Evolutionary conservation across 2,113 vertebrate species (phyloP).

Genomic region (Rostratula benghalensis): DNA sequence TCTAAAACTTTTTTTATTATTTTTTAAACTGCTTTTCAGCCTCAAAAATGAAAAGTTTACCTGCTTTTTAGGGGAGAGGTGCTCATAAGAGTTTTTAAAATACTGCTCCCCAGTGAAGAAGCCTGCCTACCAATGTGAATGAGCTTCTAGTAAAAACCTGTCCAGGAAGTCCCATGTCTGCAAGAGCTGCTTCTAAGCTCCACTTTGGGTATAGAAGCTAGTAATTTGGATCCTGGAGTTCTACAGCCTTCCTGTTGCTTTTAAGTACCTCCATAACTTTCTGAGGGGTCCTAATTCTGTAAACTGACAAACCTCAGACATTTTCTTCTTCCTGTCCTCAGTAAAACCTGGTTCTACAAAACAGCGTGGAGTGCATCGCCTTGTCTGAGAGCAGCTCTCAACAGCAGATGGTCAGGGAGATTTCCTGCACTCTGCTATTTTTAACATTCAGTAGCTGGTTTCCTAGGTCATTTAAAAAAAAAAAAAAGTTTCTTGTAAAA

Average conservation of each 20-base stretch:
- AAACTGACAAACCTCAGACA: background rate
- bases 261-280: background rate
- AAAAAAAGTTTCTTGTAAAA: background rate
- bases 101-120: background rate
- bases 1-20: background rate
- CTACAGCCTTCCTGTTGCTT: background rate
- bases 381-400: background rate
- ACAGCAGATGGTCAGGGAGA: background rate
- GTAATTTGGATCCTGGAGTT: background rate
- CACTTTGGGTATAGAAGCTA: background rate
- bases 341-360: background rate
- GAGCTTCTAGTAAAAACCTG: background rate
- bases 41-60: background rate
- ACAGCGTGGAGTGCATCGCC: rapidly evolving
- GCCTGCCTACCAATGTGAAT: background rate
- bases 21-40: background rate
- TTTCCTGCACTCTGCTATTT: background rate
- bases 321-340: background rate
- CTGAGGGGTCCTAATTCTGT: background rate
- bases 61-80: background rate
- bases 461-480: background rate
- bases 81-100: background rate
- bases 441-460: background rate
- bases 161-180: background rate
- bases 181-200: background rate